phyloP scores from a whole-genome alignment of 2,888 invertebrate species.

The Papilio gigon region DNA sequence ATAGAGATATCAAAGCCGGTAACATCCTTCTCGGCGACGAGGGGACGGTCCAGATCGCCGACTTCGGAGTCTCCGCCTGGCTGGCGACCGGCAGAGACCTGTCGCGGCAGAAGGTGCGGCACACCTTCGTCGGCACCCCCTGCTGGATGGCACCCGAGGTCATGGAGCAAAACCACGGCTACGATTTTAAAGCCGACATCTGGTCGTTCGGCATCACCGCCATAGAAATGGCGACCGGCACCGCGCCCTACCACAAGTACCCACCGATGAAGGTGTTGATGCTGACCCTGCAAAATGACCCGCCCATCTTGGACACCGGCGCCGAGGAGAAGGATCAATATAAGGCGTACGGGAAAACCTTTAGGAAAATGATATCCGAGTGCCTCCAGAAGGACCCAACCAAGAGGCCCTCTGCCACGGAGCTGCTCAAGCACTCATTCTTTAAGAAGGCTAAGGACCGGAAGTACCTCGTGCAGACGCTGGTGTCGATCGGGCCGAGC shows the following conservation, averaged over 20 bases:
- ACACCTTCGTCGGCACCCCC: constrained; percentile 99
- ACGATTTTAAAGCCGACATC: constrained; percentile 97
- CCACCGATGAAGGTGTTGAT: constrained; percentile 99
- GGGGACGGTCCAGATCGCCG: constrained; percentile 99
- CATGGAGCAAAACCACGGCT: constrained; percentile 99
- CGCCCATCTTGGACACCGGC: constrained; percentile 97
- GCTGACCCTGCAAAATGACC: constrained; percentile 99
- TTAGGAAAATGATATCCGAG: constrained; percentile 98
- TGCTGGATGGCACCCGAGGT: constrained; percentile 99
- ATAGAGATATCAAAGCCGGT: constrained; percentile 89
- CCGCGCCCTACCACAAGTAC: constrained; percentile 99
- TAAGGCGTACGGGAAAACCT: constrained; percentile 98
- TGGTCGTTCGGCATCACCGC: constrained; percentile 97
- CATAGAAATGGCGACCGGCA: constrained; percentile 99
- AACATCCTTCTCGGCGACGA: constrained; percentile 99
- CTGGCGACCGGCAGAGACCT: constrained; percentile 97
- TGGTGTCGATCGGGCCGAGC: constrained; percentile 93
- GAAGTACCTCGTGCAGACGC: constrained; percentile 92
- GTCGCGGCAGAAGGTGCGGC: constrained; percentile 96
- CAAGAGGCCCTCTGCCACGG: constrained; percentile 97
- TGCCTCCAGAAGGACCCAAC: constrained; percentile 98
- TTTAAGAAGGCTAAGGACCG: constrained; percentile 99
- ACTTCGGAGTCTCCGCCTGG: constrained; percentile 99
- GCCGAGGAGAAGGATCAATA: constrained; percentile 99
- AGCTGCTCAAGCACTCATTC: constrained; percentile 98